Percentiles rank a stretch among this genome's conserved stretches.
Evolutionary conservation across 2,888 invertebrate species (phyloP).

Genomic region (Maniola hyperantus): DNA sequence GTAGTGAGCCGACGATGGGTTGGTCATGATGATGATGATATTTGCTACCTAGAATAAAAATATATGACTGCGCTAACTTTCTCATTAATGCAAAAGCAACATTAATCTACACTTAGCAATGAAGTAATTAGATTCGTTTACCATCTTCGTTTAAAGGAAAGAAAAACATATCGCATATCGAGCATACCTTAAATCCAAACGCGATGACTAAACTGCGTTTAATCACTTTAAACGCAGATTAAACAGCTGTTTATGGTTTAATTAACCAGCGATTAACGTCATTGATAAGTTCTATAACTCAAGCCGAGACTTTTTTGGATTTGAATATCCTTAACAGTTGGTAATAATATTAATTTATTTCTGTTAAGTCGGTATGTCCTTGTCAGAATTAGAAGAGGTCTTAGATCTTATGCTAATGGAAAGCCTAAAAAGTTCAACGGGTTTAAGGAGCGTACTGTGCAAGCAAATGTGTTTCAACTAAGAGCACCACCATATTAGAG

Average conservation of each 20-base stretch:
- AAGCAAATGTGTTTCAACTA: too few relatives aligned
- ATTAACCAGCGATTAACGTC: constrained; percentile 12
- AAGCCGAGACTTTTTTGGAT: constrained; percentile 9
- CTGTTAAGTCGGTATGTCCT: neutral
- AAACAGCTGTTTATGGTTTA: constrained; percentile 8
- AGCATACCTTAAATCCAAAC: neutral
- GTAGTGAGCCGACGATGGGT: too few relatives aligned
- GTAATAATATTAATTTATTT: constrained; percentile 11
- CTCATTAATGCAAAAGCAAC: constrained; percentile 5
- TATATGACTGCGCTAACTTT: too few relatives aligned
- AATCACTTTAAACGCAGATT: neutral
- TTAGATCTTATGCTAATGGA: constrained; percentile 6
- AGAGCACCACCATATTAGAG: too few relatives aligned
- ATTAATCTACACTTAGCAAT: constrained; percentile 1
- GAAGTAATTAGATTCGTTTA: constrained; percentile 15
- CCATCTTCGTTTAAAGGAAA: constrained; percentile 13
- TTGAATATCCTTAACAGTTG: neutral
- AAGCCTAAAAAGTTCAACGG: neutral
- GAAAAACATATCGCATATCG: neutral
- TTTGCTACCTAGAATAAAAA: too few relatives aligned
- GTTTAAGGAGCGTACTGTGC: neutral
- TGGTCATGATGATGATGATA: too few relatives aligned
- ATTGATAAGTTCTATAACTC: neutral
- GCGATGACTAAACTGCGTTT: neutral
- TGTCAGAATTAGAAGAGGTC: neutral